Percentiles rank a stretch among this genome's conserved stretches.
These are phyloP conservation scores for Scolopax bukidnonensis DNA, from an alignment of 2,797 vertebrate species.

Conservation along the genomic window DNA sequence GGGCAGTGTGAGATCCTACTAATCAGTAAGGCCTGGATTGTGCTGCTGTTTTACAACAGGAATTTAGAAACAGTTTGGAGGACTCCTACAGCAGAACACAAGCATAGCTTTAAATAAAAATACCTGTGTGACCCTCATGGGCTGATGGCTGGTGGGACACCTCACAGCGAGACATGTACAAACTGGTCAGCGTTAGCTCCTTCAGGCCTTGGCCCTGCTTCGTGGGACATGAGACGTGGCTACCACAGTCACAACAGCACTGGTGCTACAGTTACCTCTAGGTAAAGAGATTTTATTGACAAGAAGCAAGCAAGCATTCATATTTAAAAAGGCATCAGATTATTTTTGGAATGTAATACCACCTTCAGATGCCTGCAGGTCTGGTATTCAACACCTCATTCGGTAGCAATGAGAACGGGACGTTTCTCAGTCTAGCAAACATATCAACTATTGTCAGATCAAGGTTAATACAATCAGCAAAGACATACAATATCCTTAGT, in stretches of 20 bases:
- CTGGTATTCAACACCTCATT: background rate
- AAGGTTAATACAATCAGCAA: background rate
- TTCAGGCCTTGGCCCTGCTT: background rate
- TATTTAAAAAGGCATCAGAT: background rate
- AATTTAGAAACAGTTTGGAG: background rate
- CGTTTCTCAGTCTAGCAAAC: background rate
- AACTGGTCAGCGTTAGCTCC: background rate
- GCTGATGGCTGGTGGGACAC: too few species aligned
- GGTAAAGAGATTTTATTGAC: background rate
- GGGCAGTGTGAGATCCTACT: accelerated
- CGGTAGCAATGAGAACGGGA: background rate
- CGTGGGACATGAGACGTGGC: accelerated
- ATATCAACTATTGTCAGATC: background rate
- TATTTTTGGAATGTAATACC: background rate
- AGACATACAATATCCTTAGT: background rate
- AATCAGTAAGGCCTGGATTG: accelerated
- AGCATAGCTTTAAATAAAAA: background rate
- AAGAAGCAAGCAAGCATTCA: background rate
- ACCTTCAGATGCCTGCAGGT: background rate
- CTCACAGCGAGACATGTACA: too few species aligned
- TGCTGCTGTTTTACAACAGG: accelerated
- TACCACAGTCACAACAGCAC: background rate
- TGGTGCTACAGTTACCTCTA: background rate
- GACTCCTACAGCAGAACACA: background rate
- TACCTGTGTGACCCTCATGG: background rate